Base-by-base conservation (phyloP, 2,888 invertebrate genomes). In the Caenorhabditis sinica region DNA sequence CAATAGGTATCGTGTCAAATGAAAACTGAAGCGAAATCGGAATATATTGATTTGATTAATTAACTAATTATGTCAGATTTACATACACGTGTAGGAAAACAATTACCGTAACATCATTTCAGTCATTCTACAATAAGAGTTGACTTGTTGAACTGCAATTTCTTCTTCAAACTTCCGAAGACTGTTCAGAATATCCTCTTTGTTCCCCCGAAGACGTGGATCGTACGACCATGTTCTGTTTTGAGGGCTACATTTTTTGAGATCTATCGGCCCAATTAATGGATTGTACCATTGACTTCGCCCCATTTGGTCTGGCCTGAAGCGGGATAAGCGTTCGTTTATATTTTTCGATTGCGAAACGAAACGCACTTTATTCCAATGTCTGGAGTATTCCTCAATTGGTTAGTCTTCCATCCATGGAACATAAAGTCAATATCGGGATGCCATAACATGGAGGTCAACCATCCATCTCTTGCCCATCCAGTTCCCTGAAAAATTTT, bases 401-500 rank as follows among this genome's bases (percentile, higher is more conserved):
- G 82, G 1, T 69, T 49, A 9, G 51, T 66, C 51, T 88, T 86
- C 88, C 85, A 83, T 25, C 74, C 82, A 43, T 88, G 88, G 5
- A 88, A 60, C 83, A 88, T 87, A 63, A 88, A 88, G 66, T 88
- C 88, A 0, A 73, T n/a, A 2, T 81, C 69, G 13, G 80, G 81
- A 75, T 79, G 49, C 88, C 88, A 88, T 15, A 82, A 4, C 28
- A 60, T 75, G 40, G 65, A 75, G 0, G 88, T 87, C 73, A 87
- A 40, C 88, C 87, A 87, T 20, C 75, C 74, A 25, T 88, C 88
- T 49, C 86, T 68, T 0, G 76, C 81, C 87, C 87, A 87, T 20
- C 80, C 85, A 2, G 84, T 85, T 36, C 87, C 87, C 87, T 87
- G 66, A 63, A 63, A 61, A 3, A 1, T 30, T 61, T 3, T 33